phyloP scores from a whole-genome alignment of 2,797 vertebrate genomes.

The Hirundo rustica region DNA sequence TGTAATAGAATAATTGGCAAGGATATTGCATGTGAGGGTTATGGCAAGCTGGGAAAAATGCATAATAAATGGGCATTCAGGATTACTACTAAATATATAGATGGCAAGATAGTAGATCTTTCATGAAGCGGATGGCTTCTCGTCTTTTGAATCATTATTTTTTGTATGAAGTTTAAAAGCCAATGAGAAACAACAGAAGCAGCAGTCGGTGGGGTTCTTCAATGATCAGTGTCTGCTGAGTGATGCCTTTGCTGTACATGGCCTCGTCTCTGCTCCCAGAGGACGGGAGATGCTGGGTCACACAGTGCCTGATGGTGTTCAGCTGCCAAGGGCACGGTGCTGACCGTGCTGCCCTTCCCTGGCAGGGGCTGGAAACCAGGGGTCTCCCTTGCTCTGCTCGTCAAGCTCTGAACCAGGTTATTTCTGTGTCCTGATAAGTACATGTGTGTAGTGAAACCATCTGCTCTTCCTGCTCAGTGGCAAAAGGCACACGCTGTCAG shows the following conservation, averaged over 20 bases:
- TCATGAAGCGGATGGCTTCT: neutral
- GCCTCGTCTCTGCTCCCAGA: neutral
- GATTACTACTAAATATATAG: neutral
- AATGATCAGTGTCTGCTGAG: neutral
- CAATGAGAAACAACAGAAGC: neutral
- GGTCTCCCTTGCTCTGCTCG: neutral
- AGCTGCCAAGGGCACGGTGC: neutral
- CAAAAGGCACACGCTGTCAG: neutral
- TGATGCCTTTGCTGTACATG: neutral
- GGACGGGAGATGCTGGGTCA: neutral
- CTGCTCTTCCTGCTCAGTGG: neutral
- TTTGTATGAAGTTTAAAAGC: neutral
- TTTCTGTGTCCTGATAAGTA: neutral
- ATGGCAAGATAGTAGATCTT: neutral
- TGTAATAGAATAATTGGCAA: neutral
- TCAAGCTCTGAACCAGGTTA: neutral
- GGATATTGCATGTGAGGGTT: neutral
- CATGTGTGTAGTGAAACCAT: neutral
- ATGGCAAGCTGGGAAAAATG: neutral
- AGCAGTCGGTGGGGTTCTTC: neutral
- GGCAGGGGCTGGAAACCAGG: neutral
- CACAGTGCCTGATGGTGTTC: neutral
- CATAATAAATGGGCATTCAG: neutral
- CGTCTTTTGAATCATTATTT: neutral
- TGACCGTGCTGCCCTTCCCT: neutral